Percentiles rank a stretch among this genome's conserved stretches.
Evolutionary conservation across 2,797 vertebrate genomes (phyloP).

Genomic region (Sebastolobus alascanus): DNA sequence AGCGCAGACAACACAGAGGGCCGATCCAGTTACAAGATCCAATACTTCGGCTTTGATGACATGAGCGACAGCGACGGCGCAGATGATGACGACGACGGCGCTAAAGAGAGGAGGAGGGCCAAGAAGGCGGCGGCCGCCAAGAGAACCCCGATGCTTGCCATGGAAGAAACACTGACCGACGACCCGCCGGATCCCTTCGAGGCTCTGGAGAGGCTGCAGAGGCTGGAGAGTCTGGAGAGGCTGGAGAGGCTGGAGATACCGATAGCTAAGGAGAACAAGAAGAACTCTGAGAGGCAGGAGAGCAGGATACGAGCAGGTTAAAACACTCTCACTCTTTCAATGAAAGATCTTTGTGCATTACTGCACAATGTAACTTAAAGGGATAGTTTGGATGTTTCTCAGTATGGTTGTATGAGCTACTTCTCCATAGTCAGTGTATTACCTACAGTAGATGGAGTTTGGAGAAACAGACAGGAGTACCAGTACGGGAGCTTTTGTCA

Average conservation of each 20-base stretch:
- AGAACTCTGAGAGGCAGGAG: constrained; percentile 75
- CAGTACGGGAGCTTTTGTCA: too few species aligned
- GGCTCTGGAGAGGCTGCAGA: constrained; percentile 26
- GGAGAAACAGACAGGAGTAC: background rate
- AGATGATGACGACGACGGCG: constrained; percentile 59
- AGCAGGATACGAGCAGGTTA: constrained; percentile 65
- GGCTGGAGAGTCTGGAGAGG: background rate
- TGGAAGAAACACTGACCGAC: constrained; percentile 57
- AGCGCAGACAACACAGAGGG: constrained; percentile 79
- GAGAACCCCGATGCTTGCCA: constrained; percentile 28
- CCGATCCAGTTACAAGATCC: constrained; percentile 95
- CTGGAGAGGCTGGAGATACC: constrained; percentile 20
- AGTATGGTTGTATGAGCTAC: too few species aligned
- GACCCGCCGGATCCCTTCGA: constrained; percentile 76
- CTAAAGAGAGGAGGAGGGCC: constrained; percentile 87
- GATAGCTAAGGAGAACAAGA: constrained; percentile 63
- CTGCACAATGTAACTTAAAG: background rate
- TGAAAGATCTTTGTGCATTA: background rate
- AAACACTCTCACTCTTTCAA: background rate
- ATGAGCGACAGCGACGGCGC: constrained; percentile 94
- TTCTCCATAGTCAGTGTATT: background rate
- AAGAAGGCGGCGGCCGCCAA: constrained; percentile 79
- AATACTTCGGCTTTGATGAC: constrained; percentile 99
- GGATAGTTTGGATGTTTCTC: background rate
- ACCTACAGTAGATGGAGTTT: background rate